These are phyloP conservation scores for Stenoptilia bipunctidactyla DNA, from an alignment of 2,888 invertebrate species.

Conservation along the genomic window DNA sequence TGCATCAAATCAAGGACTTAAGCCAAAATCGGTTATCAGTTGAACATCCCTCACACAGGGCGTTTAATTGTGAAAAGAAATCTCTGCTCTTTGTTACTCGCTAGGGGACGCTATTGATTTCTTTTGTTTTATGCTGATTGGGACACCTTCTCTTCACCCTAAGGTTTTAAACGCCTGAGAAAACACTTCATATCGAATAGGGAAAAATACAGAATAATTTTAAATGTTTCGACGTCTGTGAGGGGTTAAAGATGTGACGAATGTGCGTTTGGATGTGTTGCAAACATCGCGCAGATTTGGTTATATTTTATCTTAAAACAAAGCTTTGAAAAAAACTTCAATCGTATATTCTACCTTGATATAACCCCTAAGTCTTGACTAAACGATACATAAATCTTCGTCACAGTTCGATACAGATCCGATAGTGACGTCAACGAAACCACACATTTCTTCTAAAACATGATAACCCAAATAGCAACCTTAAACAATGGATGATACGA, in stretches of 20 bases:
- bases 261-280: too few relatives aligned
- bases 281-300: too few relatives aligned
- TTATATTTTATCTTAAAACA: too few relatives aligned
- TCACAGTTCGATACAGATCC: slow-evolving; percentile 33
- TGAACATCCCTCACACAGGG: slow-evolving; percentile 45
- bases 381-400: slow-evolving; percentile 44
- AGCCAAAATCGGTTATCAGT: slow-evolving; percentile 53
- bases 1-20: slow-evolving; percentile 19
- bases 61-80: slow-evolving; percentile 71
- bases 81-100: slow-evolving; percentile 66
- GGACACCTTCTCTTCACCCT: slow-evolving; percentile 61
- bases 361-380: slow-evolving; percentile 6
- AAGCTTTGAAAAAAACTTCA: too few relatives aligned
- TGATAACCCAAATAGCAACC: too few relatives aligned
- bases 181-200: slow-evolving; percentile 59
- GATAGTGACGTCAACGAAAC: slow-evolving; percentile 19
- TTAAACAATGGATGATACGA: neutral
- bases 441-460: slow-evolving; percentile 1
- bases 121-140: slow-evolving; percentile 73
- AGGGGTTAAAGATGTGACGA: neutral
- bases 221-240: slow-evolving; percentile 15
- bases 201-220: slow-evolving; percentile 22
- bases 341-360: neutral
- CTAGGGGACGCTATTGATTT: slow-evolving; percentile 64
- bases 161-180: slow-evolving; percentile 45